Evolutionary conservation across 2,797 vertebrate genomes (phyloP).

Genomic region (Menidia menidia): DNA sequence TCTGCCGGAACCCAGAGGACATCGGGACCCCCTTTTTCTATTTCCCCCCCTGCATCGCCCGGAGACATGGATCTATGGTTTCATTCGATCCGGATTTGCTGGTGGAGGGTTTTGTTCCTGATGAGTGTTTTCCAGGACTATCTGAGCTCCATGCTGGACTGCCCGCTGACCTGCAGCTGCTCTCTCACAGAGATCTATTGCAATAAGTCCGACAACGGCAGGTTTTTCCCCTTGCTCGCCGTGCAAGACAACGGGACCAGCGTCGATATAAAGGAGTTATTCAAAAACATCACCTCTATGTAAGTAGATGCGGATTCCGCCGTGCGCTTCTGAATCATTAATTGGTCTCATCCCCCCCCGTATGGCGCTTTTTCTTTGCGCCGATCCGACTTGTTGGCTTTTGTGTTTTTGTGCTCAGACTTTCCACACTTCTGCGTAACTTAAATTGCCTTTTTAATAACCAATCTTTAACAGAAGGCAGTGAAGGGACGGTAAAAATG

Average conservation of each 20-base stretch:
- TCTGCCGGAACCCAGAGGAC: constrained; percentile 76
- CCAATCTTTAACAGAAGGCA: neutral
- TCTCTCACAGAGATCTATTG: constrained; percentile 95
- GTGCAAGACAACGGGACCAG: constrained; percentile 92
- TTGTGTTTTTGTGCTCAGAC: constrained; percentile 10
- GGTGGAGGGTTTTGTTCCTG: constrained; percentile 95
- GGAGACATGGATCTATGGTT: constrained; percentile 96
- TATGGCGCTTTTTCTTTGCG: constrained; percentile 48
- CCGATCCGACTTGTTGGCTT: constrained; percentile 49
- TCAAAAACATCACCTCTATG: constrained; percentile 96
- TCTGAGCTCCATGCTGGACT: constrained; percentile 94
- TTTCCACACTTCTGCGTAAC: constrained; percentile 38
- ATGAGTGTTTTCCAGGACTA: constrained; percentile 95
- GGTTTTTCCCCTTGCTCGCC: constrained; percentile 95
- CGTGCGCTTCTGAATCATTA: constrained; percentile 40
- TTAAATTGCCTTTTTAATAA: constrained; percentile 5
- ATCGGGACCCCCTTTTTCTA: constrained; percentile 62
- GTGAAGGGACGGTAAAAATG: constrained; percentile 18
- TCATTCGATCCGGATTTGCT: constrained; percentile 91
- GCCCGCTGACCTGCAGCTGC: constrained; percentile 97
- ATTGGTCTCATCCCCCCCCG: constrained; percentile 40
- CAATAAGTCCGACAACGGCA: constrained; percentile 95
- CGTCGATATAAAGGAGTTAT: constrained; percentile 95
- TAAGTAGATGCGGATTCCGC: constrained; percentile 83
- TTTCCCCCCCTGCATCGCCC: constrained; percentile 77